Base-by-base conservation (phyloP, 64 coral and sea anemone genomes). In the Montipora cactus region DNA sequence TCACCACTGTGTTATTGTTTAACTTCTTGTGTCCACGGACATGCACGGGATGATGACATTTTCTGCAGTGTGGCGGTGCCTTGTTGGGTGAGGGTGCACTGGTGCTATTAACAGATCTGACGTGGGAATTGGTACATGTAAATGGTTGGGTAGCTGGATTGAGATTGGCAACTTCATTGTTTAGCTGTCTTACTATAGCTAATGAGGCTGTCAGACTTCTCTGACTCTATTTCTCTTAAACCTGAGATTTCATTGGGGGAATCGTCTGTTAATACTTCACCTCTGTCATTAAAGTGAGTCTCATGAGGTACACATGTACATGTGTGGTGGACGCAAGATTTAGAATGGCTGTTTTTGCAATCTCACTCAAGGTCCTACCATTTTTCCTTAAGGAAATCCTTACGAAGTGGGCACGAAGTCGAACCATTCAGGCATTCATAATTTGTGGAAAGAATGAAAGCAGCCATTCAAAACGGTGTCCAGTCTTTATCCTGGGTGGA, bases 401-500 rank as follows among this genome's bases (percentile, higher is more conserved):
- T 75, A 53, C 93, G 90, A 46, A 90, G 61, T 12, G 93, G 88
- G 72, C 81, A 90, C 45, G 72, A 58, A 49, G 7, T 68, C 75
- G 45, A 74, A 8, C 51, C 85, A 77, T 78, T 83, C 3, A 90
- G 59, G 77, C 88, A 90, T 16, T 22, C 55, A 18, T 90, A 28
- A 28, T 28, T 28, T 61, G 83, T 95, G 93, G 22, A 95, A 95
- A 4, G 93, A 95, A 90, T 90, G 93, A 71, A 81, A 76, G 68
- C 88, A 90, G 19, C 80, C 88, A 28, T 80, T 2, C 55, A 1
- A 28, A 91, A 67, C 5, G 86, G 28, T 87, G 21, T 75, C 94
- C 94, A 84, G 44, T 83, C 44, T 73, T 76, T 86, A 47, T 84
- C 19, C 21, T 46, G 13, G 51, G 5, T 64, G 21, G 67, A 62